Evolutionary conservation across 2,888 invertebrate genomes (phyloP), one percentile per base, ranked within the genome.

Genomic region (Drosophila affinis): DNA sequence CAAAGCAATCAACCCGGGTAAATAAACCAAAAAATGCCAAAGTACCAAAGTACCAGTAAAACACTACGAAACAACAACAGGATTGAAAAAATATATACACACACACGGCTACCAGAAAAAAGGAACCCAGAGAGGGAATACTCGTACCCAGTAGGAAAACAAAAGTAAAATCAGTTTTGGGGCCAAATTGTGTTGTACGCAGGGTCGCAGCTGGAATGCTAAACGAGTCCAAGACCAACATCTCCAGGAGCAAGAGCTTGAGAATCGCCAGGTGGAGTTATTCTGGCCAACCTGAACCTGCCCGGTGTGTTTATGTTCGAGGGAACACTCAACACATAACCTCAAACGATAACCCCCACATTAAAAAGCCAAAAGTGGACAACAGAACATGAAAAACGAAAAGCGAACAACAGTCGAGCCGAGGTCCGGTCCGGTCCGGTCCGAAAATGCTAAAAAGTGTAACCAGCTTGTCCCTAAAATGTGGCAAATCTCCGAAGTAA

Each of bases 1-100:
- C 86, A 89, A 87, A 87, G 87, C 87, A 88, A 88, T 87, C 87
- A 86, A 75, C 82, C 78, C 73, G 81, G 72, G 85, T 88, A 86
- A 87, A 87, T 85, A 87, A 87, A 87, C 85, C 79, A 79, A 88
- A 88, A 88, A 88, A 79, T 76, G 60, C 75, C 83, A 80, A 73
- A 56, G 51, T 29, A 29, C 29, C 67, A 45, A 82, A 86, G 82
- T 79, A 79, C 77, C 72, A 72, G 85, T 75, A 73, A 77, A 71
- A 67, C 64, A 78, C 62, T 63, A 65, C 58, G 17, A 48, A 57
- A 48, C 47, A 58, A 64, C 49, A 75, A 79, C 79, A 76, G 72
- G 58, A 79, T 75, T 65, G 62, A 62, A 67, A 68, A 72, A 78
- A 75, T 74, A 44, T 49, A 64, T 54, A 65, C 60, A 47, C 55